These are phyloP conservation scores for Drosophila guanche DNA, from an alignment of 1,140 invertebrate species.

Conservation along the genomic window DNA sequence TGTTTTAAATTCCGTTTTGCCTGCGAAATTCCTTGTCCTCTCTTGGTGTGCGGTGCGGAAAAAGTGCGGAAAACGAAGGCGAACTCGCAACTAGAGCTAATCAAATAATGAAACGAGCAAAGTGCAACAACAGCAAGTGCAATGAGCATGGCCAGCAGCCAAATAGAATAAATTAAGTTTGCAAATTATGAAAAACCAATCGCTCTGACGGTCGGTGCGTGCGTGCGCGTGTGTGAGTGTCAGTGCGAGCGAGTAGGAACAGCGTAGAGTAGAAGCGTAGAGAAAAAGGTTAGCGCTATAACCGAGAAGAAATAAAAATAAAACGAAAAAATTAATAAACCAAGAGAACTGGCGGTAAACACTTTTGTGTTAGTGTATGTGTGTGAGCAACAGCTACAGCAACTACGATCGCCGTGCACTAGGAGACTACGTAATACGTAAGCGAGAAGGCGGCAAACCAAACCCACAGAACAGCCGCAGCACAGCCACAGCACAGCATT, in stretches of 20 bases:
- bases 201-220: slow-evolving; percentile 21
- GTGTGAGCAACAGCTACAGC: slow-evolving; percentile 31
- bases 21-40: slow-evolving; percentile 67
- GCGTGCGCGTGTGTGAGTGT: slow-evolving; percentile 28
- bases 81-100: neutral
- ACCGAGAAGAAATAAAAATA: slow-evolving; percentile 38
- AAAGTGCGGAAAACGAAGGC: slow-evolving; percentile 59
- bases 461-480: slow-evolving; percentile 7
- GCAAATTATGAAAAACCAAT: slow-evolving; percentile 77
- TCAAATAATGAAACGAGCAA: slow-evolving; percentile 51
- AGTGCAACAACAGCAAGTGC: slow-evolving; percentile 48
- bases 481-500: slow-evolving; percentile 24
- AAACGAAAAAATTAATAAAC: slow-evolving; percentile 46
- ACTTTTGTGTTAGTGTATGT: slow-evolving; percentile 20
- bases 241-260: slow-evolving; percentile 26
- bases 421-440: slow-evolving; percentile 60
- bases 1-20: slow-evolving; percentile 83
- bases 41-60: slow-evolving; percentile 40
- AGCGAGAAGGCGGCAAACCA: slow-evolving; percentile 47
- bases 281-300: slow-evolving; percentile 22
- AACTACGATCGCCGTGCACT: slow-evolving; percentile 43
- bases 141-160: slow-evolving; percentile 11
- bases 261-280: slow-evolving; percentile 38
- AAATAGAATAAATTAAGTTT: slow-evolving; percentile 75
- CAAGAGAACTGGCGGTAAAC: slow-evolving; percentile 50